Percentiles rank a stretch among this genome's conserved stretches.
phyloP scores from a whole-genome alignment of 1,140 invertebrate species.

The Drosophila asahinai region DNA sequence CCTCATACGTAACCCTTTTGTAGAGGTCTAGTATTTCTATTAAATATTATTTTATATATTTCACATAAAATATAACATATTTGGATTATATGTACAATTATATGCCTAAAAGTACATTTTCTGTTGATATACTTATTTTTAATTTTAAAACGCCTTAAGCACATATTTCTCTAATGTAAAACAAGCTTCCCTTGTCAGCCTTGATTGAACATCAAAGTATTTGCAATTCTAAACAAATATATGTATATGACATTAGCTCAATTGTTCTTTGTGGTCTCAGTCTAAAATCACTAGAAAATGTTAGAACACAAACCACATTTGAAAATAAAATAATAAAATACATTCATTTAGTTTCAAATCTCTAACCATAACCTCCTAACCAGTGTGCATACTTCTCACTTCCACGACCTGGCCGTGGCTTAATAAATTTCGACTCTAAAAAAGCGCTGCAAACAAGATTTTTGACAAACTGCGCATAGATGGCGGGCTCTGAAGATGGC shows the following conservation, averaged over 20 bases:
- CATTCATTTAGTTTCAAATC: background rate
- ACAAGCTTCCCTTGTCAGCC: background rate
- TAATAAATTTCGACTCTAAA: conserved; percentile 38
- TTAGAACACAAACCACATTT: background rate
- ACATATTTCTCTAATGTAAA: background rate
- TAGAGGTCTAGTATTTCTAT: no score
- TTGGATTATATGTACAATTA: no score
- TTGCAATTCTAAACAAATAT: background rate
- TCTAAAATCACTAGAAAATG: no score
- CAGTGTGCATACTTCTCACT: conserved; percentile 16
- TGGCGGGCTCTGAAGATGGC: conserved; percentile 53
- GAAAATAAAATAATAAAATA: background rate
- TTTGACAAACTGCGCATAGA: conserved; percentile 77
- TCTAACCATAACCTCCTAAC: background rate
- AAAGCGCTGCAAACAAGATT: conserved; percentile 41
- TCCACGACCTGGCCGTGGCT: conserved; percentile 18
- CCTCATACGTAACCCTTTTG: no score
- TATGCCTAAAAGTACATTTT: no score
- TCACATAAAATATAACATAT: no score
- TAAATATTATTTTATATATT: no score
- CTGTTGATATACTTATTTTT: no score
- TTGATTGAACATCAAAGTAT: background rate
- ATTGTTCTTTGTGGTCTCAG: background rate
- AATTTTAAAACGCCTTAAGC: no score
- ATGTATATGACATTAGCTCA: background rate